A percentile compares a stretch with the other conserved stretches of the same genome.
Evolutionary conservation across 2,888 invertebrate species (phyloP).

Genomic region (Cosmopolites sordidus): DNA sequence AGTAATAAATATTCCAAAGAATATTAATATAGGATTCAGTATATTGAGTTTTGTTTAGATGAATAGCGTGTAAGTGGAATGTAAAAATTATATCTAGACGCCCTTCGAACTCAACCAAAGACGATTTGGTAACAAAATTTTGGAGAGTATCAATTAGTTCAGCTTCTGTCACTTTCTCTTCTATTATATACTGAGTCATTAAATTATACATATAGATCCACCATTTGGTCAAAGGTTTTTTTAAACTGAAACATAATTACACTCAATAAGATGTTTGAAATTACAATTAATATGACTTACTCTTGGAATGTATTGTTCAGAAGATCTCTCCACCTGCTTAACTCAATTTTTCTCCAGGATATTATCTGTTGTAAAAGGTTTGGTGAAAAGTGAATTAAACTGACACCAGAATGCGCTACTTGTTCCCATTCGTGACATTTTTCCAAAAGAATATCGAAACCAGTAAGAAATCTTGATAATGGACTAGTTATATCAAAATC

Average conservation of each 20-base stretch:
- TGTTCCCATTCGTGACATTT: slow-evolving; percentile 90
- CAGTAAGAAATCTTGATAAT: slow-evolving; percentile 82
- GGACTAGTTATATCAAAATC: slow-evolving; percentile 76
- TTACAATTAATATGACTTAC: slow-evolving; percentile 39
- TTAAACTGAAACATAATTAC: slow-evolving; percentile 51
- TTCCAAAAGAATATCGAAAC: slow-evolving; percentile 82
- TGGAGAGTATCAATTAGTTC: slow-evolving; percentile 61
- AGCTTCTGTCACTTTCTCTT: slow-evolving; percentile 37
- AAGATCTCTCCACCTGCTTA: slow-evolving; percentile 83
- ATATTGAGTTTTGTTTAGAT: slow-evolving; percentile 37
- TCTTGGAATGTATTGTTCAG: slow-evolving; percentile 64
- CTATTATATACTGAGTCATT: slow-evolving; percentile 58
- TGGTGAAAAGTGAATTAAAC: slow-evolving; percentile 68
- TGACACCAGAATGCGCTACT: slow-evolving; percentile 82
- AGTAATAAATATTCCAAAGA: slow-evolving; percentile 77
- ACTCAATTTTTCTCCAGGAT: slow-evolving; percentile 85
- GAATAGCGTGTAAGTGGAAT: slow-evolving; percentile 76
- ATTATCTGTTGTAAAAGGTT: slow-evolving; percentile 78
- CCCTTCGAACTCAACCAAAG: slow-evolving; percentile 77
- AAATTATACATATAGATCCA: slow-evolving; percentile 86
- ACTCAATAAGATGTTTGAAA: too few relatives aligned
- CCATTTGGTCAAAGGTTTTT: slow-evolving; percentile 72
- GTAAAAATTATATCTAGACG: slow-evolving; percentile 73
- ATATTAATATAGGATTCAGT: slow-evolving; percentile 59
- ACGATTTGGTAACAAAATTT: slow-evolving; percentile 78